A percentile compares a stretch with the other conserved stretches of the same genome.
Conservation (phyloP, 2,113 vertebrate genomes). For the Lophochroa leadbeateri region DNA sequence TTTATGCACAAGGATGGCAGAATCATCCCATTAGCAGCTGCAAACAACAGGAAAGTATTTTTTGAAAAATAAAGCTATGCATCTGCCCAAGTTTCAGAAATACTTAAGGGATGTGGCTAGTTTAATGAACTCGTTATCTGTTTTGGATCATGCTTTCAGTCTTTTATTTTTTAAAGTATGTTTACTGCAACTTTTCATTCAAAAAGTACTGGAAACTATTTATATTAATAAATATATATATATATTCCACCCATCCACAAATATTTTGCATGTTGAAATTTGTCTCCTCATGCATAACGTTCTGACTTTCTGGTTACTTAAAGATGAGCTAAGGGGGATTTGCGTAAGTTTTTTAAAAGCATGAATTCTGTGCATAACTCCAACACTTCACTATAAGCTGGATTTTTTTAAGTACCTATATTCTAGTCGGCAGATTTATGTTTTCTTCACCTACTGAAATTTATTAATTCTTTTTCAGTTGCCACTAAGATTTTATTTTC, state of each 20-base stretch:
- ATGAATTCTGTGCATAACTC: background rate
- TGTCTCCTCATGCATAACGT: background rate
- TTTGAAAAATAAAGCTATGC: background rate
- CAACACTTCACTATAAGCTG: background rate
- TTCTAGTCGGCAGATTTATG: background rate
- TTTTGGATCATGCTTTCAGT: background rate
- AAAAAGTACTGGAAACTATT: background rate
- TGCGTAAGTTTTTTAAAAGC: background rate
- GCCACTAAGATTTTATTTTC: background rate
- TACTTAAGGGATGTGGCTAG: background rate
- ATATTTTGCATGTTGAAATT: background rate
- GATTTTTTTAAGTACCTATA: background rate
- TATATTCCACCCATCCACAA: background rate
- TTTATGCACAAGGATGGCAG: conserved; percentile 10
- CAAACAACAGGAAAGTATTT: background rate
- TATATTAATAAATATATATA: too few species aligned
- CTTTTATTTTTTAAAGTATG: background rate
- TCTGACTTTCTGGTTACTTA: background rate
- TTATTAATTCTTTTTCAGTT: background rate
- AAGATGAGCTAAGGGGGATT: background rate
- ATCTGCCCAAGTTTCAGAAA: conserved; percentile 4
- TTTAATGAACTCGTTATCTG: background rate
- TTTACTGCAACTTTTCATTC: background rate
- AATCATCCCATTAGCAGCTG: background rate
- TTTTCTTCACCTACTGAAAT: background rate